A percentile compares a stretch with the other conserved stretches of the same genome.
These are phyloP conservation scores for Drosophila erecta DNA, from an alignment of 1,140 invertebrate species.

Conservation along the genomic window DNA sequence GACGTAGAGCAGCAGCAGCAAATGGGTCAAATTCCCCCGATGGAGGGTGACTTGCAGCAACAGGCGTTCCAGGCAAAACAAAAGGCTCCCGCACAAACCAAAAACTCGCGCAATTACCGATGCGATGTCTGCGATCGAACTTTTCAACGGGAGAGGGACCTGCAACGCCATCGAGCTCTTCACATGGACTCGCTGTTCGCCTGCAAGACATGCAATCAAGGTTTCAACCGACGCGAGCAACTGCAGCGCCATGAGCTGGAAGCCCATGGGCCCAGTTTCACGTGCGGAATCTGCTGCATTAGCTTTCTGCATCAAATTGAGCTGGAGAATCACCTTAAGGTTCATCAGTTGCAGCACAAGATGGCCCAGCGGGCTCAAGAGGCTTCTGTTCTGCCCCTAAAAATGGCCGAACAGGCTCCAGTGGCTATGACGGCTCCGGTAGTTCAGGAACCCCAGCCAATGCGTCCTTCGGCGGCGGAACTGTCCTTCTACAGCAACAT, in stretches of 20 bases:
- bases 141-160: conserved; percentile 88
- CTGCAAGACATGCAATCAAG: conserved; percentile 87
- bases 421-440: conserved; percentile 13
- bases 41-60: conserved; percentile 66
- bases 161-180: conserved; percentile 87
- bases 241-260: conserved; percentile 88
- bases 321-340: conserved; percentile 86
- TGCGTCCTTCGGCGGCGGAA: conserved; percentile 65
- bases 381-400: conserved; percentile 31
- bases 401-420: conserved; percentile 18
- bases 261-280: conserved; percentile 86
- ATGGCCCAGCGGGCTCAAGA: conserved; percentile 65
- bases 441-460: conserved; percentile 5
- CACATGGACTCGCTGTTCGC: conserved; percentile 88
- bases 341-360: conserved; percentile 84
- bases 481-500: conserved; percentile 77
- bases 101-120: conserved; percentile 63
- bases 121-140: conserved; percentile 88
- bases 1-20: conserved; percentile 65
- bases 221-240: conserved; percentile 88
- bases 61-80: conserved; percentile 25
- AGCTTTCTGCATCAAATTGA: conserved; percentile 86
- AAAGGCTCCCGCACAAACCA: conserved; percentile 12
- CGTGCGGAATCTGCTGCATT: conserved; percentile 86
- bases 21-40: conserved; percentile 2